Percentiles rank a stretch among this genome's conserved stretches.
Evolutionary conservation across 2,113 vertebrate genomes (phyloP).

Genomic region (Pelobates fuscus): DNA sequence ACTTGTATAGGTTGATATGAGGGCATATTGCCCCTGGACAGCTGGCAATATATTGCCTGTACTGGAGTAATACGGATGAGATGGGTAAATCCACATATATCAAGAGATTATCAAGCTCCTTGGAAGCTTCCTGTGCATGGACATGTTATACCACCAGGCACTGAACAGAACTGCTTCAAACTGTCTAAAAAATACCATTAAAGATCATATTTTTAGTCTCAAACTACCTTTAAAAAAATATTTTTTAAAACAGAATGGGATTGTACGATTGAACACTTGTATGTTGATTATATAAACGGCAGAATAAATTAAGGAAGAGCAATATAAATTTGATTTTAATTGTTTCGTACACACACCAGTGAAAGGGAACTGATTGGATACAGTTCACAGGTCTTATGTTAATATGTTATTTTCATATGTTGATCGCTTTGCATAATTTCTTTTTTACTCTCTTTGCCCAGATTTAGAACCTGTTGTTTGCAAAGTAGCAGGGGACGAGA

Average conservation of each 20-base stretch:
- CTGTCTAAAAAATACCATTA: not conserved
- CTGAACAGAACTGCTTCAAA: too few relatives aligned
- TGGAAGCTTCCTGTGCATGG: too few relatives aligned
- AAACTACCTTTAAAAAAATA: too few relatives aligned
- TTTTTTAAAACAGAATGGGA: slow-evolving; percentile 79
- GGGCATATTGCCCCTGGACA: too few relatives aligned
- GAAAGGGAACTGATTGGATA: slow-evolving; percentile 99
- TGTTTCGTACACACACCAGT: slow-evolving; percentile 99
- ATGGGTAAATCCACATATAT: too few relatives aligned
- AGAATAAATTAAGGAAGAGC: slow-evolving; percentile 95
- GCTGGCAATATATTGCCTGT: too few relatives aligned
- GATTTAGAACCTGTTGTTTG: slow-evolving; percentile 96
- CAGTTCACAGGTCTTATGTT: slow-evolving; percentile 99
- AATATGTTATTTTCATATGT: slow-evolving; percentile 99
- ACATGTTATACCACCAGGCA: too few relatives aligned
- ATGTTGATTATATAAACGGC: slow-evolving; percentile 93
- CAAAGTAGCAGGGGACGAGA: slow-evolving; percentile 78
- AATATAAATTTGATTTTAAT: slow-evolving; percentile 99
- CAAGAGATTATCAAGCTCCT: too few relatives aligned
- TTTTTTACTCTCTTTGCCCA: slow-evolving; percentile 72
- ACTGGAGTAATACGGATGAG: too few relatives aligned
- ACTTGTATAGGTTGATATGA: too few relatives aligned
- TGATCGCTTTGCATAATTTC: slow-evolving; percentile 98
- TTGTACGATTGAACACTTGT: slow-evolving; percentile 89
- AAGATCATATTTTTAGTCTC: not conserved